Base-by-base conservation (phyloP, 2,113 vertebrate species). In the Arvicanthis niloticus region DNA sequence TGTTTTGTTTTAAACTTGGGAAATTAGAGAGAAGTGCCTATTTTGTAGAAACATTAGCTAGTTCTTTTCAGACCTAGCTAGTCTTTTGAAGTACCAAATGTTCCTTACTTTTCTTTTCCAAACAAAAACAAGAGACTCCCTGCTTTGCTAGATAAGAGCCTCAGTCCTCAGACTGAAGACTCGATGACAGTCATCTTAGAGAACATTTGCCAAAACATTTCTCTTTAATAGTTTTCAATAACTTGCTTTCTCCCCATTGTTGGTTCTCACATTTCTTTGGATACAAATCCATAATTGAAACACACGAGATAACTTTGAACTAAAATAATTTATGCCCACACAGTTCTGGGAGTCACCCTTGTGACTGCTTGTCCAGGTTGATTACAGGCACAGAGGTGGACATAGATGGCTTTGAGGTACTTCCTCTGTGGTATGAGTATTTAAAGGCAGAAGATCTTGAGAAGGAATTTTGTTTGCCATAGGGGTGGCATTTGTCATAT, bases 1-100 rank as follows among this genome's bases (percentile, higher is more conserved):
- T 88, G n/a, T 58, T 72, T 96, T 91, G 89, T 24, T 89, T 89
- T 94, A 73, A 82, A 84, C 29, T 93, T 91, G 77, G 48, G 62
- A 82, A 78, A 73, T 93, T 48, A 77, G 75, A 91, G n/a, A 89
- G 13, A 45, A 34, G 16, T 12, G 1, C 15, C 2, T 93, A 48
- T 31, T 56, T 73, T 86, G 6, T 16, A 73, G 77, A 13, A 5
- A 26, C 29, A 62, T n/a, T 82, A 65, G 21, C 17, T 6, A 87
- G 19, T 70, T 89, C 40, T 12, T 68, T 76, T 92, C 24, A 48
- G 40, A 78, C 37, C 4, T 89, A 67, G 19, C 45, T 58, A 58
- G 21, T 86, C 51, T 37, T 68, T 70, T 40, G 9, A 88, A 85
- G 82, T 37, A 0, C 37, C 82, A 72, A 45, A 58, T 73, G 45